A percentile compares a stretch with the other conserved stretches of the same genome.
These are phyloP conservation scores for Drosophila ustulata DNA, from an alignment of 2,888 invertebrate species.

Conservation along the genomic window DNA sequence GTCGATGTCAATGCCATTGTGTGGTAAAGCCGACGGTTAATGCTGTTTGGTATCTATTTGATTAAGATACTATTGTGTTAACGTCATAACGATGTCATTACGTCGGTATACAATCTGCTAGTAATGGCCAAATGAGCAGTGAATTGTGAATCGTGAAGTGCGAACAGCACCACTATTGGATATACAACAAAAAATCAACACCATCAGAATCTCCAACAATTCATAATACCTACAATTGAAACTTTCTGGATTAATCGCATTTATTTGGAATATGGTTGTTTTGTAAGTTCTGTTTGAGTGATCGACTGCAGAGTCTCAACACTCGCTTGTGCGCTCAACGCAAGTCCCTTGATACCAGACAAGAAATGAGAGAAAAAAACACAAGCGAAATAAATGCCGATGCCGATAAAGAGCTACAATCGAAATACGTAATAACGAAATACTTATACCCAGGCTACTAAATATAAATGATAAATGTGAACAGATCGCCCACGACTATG, in stretches of 20 bases:
- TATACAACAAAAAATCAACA: slow-evolving; percentile 20
- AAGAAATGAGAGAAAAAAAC: slow-evolving; percentile 14
- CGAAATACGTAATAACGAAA: slow-evolving; percentile 9
- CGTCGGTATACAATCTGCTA: slow-evolving; percentile 35
- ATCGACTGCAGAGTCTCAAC: slow-evolving; percentile 12
- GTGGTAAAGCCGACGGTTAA: slow-evolving; percentile 57
- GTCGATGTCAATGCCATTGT: slow-evolving; percentile 15
- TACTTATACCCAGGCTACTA: not conserved
- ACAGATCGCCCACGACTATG: slow-evolving; percentile 4
- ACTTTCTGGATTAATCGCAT: slow-evolving; percentile 54
- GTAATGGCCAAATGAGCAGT: slow-evolving; percentile 51
- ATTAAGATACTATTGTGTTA: slow-evolving; percentile 36
- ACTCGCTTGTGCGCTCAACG: not conserved
- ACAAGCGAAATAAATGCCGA: slow-evolving; percentile 21
- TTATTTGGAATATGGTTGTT: slow-evolving; percentile 81
- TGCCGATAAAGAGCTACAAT: slow-evolving; percentile 40
- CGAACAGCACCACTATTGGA: slow-evolving; percentile 30
- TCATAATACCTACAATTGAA: not conserved
- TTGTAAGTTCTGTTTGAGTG: slow-evolving; percentile 72
- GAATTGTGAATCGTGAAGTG: slow-evolving; percentile 45
- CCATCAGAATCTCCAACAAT: not conserved
- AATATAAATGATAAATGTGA: not conserved
- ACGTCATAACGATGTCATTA: slow-evolving; percentile 11
- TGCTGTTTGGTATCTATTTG: slow-evolving; percentile 24
- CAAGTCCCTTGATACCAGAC: slow-evolving; percentile 39